Percentiles rank a stretch among this genome's conserved stretches.
Evolutionary conservation across 2,113 vertebrate genomes (phyloP).

Genomic region (Lasiurus borealis): DNA sequence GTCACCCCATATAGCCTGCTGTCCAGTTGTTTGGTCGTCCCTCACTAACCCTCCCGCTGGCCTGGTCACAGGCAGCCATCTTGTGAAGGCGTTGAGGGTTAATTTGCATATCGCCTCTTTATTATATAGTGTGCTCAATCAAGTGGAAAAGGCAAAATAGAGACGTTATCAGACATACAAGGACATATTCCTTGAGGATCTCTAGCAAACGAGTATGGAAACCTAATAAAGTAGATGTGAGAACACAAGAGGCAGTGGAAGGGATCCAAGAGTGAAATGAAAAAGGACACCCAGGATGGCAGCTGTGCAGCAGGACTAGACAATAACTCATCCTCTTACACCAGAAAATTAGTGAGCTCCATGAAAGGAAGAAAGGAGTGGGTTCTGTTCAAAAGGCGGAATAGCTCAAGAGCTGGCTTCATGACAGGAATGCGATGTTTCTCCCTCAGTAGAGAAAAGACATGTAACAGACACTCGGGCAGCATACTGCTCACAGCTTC

Average conservation of each 20-base stretch:
- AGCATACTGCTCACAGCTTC: neutral
- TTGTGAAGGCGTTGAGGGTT: too few relatives aligned
- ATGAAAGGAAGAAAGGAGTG: slow-evolving; percentile 50
- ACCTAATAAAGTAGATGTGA: slow-evolving; percentile 28
- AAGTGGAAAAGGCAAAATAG: slow-evolving; percentile 33
- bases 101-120: too few relatives aligned
- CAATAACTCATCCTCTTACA: slow-evolving; percentile 63
- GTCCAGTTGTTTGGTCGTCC: too few relatives aligned
- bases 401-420: slow-evolving; percentile 60
- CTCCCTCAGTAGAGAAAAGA: slow-evolving; percentile 28
- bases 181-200: slow-evolving; percentile 32
- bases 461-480: neutral
- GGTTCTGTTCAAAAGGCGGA: slow-evolving; percentile 67
- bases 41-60: too few relatives aligned
- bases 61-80: too few relatives aligned
- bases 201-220: slow-evolving; percentile 55
- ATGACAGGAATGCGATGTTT: slow-evolving; percentile 41
- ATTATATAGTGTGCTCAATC: neutral
- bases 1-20: too few relatives aligned
- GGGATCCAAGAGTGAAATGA: slow-evolving; percentile 42
- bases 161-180: neutral
- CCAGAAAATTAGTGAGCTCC: slow-evolving; percentile 61
- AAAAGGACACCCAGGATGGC: slow-evolving; percentile 29
- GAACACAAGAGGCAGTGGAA: slow-evolving; percentile 47
- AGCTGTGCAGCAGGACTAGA: slow-evolving; percentile 54